phyloP scores from a whole-genome alignment of 2,113 vertebrate species.

The Anser cygnoides region DNA sequence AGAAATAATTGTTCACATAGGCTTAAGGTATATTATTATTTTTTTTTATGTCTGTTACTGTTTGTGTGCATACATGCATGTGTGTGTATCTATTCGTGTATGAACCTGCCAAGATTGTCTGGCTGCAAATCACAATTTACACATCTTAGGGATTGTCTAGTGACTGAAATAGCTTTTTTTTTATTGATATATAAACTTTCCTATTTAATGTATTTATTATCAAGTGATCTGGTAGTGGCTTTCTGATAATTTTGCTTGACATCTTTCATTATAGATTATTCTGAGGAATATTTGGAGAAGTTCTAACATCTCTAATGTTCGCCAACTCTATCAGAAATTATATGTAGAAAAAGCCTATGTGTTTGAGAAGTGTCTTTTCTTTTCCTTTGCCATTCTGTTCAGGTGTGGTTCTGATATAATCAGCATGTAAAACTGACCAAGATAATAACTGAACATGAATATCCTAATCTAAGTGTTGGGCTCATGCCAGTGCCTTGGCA shows the following conservation, averaged over 20 bases:
- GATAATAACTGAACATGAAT: neutral
- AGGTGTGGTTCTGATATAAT: neutral
- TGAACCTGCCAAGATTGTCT: neutral
- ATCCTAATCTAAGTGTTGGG: neutral
- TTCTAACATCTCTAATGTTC: neutral
- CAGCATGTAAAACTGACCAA: neutral
- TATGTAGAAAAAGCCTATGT: neutral
- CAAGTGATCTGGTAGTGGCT: neutral
- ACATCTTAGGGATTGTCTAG: neutral
- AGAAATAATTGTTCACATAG: neutral
- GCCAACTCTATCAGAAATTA: neutral
- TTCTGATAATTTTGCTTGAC: neutral
- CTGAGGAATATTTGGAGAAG: neutral
- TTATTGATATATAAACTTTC: neutral
- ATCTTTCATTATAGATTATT: neutral
- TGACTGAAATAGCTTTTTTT: neutral
- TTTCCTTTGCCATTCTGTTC: neutral
- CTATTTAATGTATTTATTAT: neutral
- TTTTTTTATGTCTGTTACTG: neutral
- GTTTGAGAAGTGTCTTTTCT: neutral
- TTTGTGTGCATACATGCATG: fast-evolving
- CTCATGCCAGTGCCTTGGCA: neutral
- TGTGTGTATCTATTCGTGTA: neutral
- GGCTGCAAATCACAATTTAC: neutral
- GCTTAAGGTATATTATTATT: neutral